Percentiles rank a stretch among this genome's conserved stretches.
These are phyloP conservation scores for Pogoniulus pusillus DNA, from an alignment of 2,797 vertebrate species.

Conservation along the genomic window DNA sequence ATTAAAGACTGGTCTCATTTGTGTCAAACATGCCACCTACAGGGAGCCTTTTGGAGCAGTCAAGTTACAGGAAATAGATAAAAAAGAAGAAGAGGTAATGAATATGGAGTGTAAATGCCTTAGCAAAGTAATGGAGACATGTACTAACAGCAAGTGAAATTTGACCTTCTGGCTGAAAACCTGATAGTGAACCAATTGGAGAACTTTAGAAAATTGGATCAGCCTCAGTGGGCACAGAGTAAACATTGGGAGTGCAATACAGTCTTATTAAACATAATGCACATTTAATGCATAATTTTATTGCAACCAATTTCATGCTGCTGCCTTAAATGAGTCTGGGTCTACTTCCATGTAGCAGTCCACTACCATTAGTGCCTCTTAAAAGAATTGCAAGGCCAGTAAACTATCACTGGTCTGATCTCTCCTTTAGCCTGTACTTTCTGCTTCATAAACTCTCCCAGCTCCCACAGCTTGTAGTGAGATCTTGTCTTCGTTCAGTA, in stretches of 20 bases:
- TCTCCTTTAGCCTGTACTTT: constrained; percentile 76
- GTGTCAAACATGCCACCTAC: constrained; percentile 76
- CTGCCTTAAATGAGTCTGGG: constrained; percentile 79
- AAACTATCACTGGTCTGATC: constrained; percentile 75
- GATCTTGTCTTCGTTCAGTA: constrained; percentile 74
- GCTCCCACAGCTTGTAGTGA: constrained; percentile 74
- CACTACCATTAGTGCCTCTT: constrained; percentile 77
- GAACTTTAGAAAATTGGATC: constrained; percentile 84
- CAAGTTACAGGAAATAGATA: constrained; percentile 71
- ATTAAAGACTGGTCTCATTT: constrained; percentile 73
- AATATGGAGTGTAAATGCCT: constrained; percentile 79
- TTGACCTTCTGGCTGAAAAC: constrained; percentile 82
- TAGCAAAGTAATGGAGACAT: constrained; percentile 79
- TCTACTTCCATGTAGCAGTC: constrained; percentile 77
- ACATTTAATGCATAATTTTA: constrained; percentile 86
- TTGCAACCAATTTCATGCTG: constrained; percentile 84
- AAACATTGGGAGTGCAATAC: constrained; percentile 81
- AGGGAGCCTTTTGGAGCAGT: constrained; percentile 72
- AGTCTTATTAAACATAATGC: constrained; percentile 84
- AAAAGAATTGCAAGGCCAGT: constrained; percentile 77
- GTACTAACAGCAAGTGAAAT: constrained; percentile 81
- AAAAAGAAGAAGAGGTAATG: constrained; percentile 72
- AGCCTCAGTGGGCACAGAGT: constrained; percentile 81
- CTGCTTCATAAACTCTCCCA: constrained; percentile 80
- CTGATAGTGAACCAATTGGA: constrained; percentile 79